These are phyloP conservation scores for Sylvietta virens DNA, from an alignment of 2,113 vertebrate genomes.

Conservation along the genomic window DNA sequence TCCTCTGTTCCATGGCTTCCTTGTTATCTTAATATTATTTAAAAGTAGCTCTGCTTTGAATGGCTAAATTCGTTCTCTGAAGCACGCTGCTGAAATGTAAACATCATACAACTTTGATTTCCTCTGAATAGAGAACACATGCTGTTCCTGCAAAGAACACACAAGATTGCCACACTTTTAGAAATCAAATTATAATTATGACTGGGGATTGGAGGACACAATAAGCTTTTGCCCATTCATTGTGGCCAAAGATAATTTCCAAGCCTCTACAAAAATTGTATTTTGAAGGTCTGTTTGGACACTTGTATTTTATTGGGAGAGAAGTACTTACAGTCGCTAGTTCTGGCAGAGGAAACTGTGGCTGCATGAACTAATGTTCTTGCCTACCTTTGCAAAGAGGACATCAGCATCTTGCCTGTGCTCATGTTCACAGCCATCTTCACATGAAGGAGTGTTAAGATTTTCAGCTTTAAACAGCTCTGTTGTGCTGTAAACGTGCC, in stretches of 20 bases:
- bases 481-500: background rate
- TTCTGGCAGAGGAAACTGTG: background rate
- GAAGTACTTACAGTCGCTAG: background rate
- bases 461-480: background rate
- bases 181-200: conserved; percentile 55
- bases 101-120: conserved; percentile 51
- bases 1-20: background rate
- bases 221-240: background rate
- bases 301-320: background rate
- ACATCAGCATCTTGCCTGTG: background rate
- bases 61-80: conserved; percentile 13
- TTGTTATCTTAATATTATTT: background rate
- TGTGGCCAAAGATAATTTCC: background rate
- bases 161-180: conserved; percentile 24
- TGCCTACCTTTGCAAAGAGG: background rate
- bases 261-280: background rate
- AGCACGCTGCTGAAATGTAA: conserved; percentile 23
- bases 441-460: background rate
- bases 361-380: background rate
- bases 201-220: background rate
- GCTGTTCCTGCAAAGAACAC: conserved; percentile 56
- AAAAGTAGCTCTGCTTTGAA: conserved; percentile 18
- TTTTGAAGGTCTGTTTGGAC: background rate
- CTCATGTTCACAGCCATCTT: background rate
- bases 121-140: conserved; percentile 47